Evolutionary conservation across 2,888 invertebrate species (phyloP), one percentile per base, ranked within the genome.

Genomic region (Idaea biselata): DNA sequence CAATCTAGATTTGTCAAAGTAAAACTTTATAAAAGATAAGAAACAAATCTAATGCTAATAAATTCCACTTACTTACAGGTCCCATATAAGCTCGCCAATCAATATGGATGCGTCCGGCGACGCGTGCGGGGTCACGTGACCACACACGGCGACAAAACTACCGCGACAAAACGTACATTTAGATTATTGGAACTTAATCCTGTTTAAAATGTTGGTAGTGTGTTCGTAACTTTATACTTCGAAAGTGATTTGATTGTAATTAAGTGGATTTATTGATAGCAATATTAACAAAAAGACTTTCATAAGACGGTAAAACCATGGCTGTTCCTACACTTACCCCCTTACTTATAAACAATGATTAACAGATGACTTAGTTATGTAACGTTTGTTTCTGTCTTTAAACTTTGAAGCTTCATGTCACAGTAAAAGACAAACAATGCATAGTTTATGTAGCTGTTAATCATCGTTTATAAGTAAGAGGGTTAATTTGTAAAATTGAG

Each of bases 141-240:
- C 78, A 78, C 90, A 86, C 87, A 81, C 86, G 88, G 62, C 86
- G 82, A 82, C 86, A 84, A 44, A 84, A 87, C 83, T 78, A 81
- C 76, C 69, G 69, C 84, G 75, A 83, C 87, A 79, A 84, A 86
- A 84, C 72, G 81, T 79, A 78, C 83, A 84, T 86, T 86, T 79
- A 72, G 79, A 84, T 88, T 84, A 87, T 81, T 85, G 82, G 79
- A 71, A 73, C 78, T 76, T 85, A 85, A 89, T 87, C 87, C 78
- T 83, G 82, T 89, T 87, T 3, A 83, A 74, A 71, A 76, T 80
- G 77, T 79, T 73, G 74, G 73, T 65, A 62, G 77, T 81, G 73
- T 82, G 71, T 66, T 55, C 63, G 61, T 68, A 70, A 72, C 78
- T 75, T 84, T 77, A 83, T 75, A 62, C 72, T 73, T 66, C 58